Evolutionary conservation across 2,888 invertebrate genomes (phyloP).

Genomic region (Ramazzottius varieornatus): DNA sequence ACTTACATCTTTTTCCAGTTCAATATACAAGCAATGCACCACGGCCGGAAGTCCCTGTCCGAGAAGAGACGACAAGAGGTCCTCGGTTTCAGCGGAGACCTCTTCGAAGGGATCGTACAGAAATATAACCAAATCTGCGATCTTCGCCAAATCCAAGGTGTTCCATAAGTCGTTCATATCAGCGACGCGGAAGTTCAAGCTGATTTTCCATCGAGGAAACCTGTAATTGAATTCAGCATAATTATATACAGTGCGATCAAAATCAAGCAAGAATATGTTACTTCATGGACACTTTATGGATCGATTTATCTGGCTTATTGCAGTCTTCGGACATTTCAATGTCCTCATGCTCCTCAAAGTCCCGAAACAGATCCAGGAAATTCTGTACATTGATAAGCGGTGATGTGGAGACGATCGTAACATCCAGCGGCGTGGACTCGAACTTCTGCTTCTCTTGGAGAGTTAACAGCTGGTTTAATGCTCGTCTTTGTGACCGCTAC

Average conservation of each 20-base stretch:
- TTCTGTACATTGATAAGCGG: slow-evolving; percentile 10
- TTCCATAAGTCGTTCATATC: slow-evolving; percentile 43
- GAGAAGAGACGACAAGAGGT: slow-evolving; percentile 44
- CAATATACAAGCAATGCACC: slow-evolving; percentile 9
- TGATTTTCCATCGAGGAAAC: slow-evolving; percentile 56
- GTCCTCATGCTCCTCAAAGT: slow-evolving; percentile 14
- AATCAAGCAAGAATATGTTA: too few species aligned
- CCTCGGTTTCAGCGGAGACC: slow-evolving; percentile 49
- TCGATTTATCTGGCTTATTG: too few species aligned
- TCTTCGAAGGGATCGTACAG: slow-evolving; percentile 34
- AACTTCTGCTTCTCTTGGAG: slow-evolving; percentile 7
- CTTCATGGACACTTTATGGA: too few species aligned
- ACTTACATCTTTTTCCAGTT: neutral
- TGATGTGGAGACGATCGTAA: neutral
- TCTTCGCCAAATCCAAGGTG: slow-evolving; percentile 49
- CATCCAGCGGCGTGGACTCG: slow-evolving; percentile 6
- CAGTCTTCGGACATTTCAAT: slow-evolving; percentile 7
- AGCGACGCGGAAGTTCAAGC: slow-evolving; percentile 53
- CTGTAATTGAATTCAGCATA: slow-evolving; percentile 28
- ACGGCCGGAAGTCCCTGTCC: slow-evolving; percentile 46
- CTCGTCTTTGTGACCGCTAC: neutral
- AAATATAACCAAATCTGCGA: slow-evolving; percentile 51
- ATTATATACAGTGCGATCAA: too few species aligned
- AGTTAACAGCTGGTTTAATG: neutral
- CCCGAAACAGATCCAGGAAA: slow-evolving; percentile 12